These are phyloP conservation scores for Drosophila elegans DNA, from an alignment of 1,140 invertebrate genomes.

Conservation along the genomic window DNA sequence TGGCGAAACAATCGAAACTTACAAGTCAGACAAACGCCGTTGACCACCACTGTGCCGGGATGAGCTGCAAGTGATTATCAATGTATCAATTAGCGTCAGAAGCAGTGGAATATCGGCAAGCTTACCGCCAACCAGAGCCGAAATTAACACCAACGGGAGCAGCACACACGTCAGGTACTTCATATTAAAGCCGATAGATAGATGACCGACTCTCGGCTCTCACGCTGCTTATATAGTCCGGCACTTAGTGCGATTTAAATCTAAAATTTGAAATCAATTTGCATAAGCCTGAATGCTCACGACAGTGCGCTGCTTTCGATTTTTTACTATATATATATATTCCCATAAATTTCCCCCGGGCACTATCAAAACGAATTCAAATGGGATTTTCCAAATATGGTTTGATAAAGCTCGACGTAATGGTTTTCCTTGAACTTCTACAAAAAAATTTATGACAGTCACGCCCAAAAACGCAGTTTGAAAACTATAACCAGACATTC, in stretches of 20 bases:
- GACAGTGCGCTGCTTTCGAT: constrained; percentile 22
- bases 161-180: constrained; percentile 62
- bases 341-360: not conserved
- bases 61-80: constrained; percentile 42
- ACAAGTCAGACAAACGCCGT: constrained; percentile 67
- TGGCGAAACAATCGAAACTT: constrained; percentile 28
- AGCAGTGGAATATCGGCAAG: constrained; percentile 8
- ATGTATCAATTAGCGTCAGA: constrained; percentile 22
- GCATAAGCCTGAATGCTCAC: constrained; percentile 34
- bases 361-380: constrained; percentile 4
- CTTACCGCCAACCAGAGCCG: constrained; percentile 59
- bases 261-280: constrained; percentile 36
- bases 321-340: not conserved
- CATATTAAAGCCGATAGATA: constrained; percentile 42
- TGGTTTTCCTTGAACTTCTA: constrained; percentile 42
- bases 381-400: constrained; percentile 26
- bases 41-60: constrained; percentile 63
- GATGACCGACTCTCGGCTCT: not conserved
- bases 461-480: constrained; percentile 36
- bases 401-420: constrained; percentile 10
- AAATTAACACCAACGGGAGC: constrained; percentile 52
- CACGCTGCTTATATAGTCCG: constrained; percentile 34
- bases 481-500: constrained; percentile 11
- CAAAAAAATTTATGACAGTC: constrained; percentile 36
- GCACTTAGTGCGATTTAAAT: constrained; percentile 34